A percentile compares a stretch with the other conserved stretches of the same genome.
Evolutionary conservation across 1,140 invertebrate species (phyloP).

Genomic region (Carposina sasakii): DNA sequence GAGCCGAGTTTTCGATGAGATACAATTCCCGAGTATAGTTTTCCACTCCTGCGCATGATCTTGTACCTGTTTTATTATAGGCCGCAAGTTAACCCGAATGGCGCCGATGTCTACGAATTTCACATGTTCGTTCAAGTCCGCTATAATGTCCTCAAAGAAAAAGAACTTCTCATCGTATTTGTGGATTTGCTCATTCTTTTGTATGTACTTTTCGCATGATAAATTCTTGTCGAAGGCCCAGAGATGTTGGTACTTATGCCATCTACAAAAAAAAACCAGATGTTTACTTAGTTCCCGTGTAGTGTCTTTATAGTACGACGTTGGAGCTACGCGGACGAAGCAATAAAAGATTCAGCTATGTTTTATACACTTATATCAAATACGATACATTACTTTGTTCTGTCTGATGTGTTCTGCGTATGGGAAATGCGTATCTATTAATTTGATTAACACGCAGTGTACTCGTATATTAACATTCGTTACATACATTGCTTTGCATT

Average conservation of each 20-base stretch:
- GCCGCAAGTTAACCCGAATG: slow-evolving; percentile 79
- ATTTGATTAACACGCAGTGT: too few species aligned
- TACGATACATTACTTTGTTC: too few species aligned
- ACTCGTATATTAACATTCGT: too few species aligned
- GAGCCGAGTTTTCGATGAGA: slow-evolving; percentile 74
- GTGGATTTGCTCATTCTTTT: slow-evolving; percentile 79
- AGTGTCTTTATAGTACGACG: too few species aligned
- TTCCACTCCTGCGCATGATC: slow-evolving; percentile 83
- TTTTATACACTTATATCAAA: too few species aligned
- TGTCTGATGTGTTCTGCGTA: too few species aligned
- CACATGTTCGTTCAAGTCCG: slow-evolving; percentile 76
- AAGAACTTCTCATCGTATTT: slow-evolving; percentile 88
- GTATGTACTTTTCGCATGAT: slow-evolving; percentile 83
- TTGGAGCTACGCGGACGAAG: too few species aligned
- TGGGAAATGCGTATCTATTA: too few species aligned
- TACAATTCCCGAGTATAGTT: slow-evolving; percentile 75
- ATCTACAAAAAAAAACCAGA: slow-evolving; percentile 63
- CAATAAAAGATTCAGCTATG: too few species aligned
- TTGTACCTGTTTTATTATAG: slow-evolving; percentile 75
- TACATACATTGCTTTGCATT: too few species aligned
- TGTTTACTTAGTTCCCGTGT: background rate
- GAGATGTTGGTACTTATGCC: slow-evolving; percentile 84
- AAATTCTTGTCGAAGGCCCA: slow-evolving; percentile 87
- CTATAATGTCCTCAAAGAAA: slow-evolving; percentile 85
- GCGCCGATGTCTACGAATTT: slow-evolving; percentile 76